Evolutionary conservation across 2,888 invertebrate genomes (phyloP).

Genomic region (Amorpha juglandis): DNA sequence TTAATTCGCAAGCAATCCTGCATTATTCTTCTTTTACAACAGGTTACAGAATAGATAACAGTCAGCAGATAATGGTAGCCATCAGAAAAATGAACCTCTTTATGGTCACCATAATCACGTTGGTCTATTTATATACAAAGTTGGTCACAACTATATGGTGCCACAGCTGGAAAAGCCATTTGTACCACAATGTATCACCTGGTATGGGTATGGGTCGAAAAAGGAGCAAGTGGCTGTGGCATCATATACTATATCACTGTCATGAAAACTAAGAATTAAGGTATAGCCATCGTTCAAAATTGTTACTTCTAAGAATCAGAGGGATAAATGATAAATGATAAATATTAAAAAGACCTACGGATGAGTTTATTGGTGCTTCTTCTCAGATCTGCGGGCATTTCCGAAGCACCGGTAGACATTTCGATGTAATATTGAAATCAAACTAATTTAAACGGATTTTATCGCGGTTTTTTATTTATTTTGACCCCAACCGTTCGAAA

Average conservation of each 20-base stretch:
- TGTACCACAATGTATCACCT: background rate
- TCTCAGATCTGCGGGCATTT: too few species aligned
- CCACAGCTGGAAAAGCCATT: background rate
- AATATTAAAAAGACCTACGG: too few species aligned
- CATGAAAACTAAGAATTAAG: background rate
- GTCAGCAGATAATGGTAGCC: background rate
- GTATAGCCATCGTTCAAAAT: background rate
- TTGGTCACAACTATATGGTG: background rate
- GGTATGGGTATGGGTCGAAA: too few species aligned
- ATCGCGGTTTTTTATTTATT: too few species aligned
- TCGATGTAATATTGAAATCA: too few species aligned
- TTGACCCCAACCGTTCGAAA: too few species aligned
- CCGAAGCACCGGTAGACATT: too few species aligned
- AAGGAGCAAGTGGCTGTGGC: background rate
- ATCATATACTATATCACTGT: background rate
- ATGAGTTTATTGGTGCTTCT: too few species aligned
- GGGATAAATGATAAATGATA: too few species aligned
- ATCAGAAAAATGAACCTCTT: background rate
- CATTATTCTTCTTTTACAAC: background rate
- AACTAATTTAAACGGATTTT: too few species aligned
- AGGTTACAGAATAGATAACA: background rate
- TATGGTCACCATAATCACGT: background rate
- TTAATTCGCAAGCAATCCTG: background rate
- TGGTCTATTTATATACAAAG: background rate
- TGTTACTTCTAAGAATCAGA: background rate